phyloP scores from a whole-genome alignment of 1,140 invertebrate genomes.

The Gyrodactylus bullatarudis region DNA sequence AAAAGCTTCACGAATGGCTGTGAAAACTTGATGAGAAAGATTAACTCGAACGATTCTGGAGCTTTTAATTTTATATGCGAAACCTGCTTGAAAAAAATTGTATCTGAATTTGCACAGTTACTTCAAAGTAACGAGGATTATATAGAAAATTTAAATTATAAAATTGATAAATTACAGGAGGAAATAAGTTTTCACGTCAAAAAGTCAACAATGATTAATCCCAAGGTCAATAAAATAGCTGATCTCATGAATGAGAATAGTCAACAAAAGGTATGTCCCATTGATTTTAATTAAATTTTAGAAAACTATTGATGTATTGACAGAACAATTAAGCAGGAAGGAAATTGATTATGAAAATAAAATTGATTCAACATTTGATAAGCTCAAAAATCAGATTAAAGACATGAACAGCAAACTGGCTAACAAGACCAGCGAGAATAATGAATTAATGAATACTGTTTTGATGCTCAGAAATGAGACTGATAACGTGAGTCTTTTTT shows the following conservation, averaged over 20 bases:
- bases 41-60: background rate
- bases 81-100: background rate
- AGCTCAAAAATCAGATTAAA: no score
- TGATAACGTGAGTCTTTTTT: no score
- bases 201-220: background rate
- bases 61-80: background rate
- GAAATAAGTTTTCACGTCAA: background rate
- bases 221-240: background rate
- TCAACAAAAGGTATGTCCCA: background rate
- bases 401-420: no score
- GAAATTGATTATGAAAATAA: no score
- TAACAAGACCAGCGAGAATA: no score
- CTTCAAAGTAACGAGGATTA: background rate
- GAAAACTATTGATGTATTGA: no score
- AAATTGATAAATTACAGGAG: background rate
- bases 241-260: background rate
- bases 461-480: no score
- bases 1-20: background rate
- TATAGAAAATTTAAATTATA: background rate
- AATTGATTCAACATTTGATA: no score
- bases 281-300: no score
- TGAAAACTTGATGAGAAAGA: background rate
- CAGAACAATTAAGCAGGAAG: no score
- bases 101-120: background rate
- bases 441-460: no score